Evolutionary conservation across 2,113 vertebrate genomes (phyloP).

Genomic region (Philantomba maxwellii): DNA sequence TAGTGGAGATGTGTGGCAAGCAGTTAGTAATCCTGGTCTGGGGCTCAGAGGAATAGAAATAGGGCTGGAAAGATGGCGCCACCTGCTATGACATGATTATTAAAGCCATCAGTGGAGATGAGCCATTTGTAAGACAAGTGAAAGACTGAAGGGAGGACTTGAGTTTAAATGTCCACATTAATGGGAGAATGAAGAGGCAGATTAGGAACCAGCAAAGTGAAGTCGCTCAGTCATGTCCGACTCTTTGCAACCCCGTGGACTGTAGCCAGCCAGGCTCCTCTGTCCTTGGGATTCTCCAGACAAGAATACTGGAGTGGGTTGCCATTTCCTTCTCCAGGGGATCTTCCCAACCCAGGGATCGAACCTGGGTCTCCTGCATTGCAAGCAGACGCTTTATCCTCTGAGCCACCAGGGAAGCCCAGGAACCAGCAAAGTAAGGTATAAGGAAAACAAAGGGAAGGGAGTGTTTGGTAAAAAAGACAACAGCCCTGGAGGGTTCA

Average conservation of each 20-base stretch:
- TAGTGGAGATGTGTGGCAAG: background rate
- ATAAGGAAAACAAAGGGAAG: background rate
- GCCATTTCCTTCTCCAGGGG: too few relatives aligned
- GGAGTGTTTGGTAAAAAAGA: background rate
- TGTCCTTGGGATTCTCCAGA: too few relatives aligned
- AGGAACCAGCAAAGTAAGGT: background rate
- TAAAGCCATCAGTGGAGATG: background rate
- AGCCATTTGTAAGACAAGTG: background rate
- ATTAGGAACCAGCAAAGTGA: background rate
- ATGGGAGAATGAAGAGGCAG: background rate
- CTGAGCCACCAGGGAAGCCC: too few relatives aligned
- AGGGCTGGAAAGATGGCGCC: background rate
- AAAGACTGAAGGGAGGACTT: background rate
- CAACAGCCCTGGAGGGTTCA: background rate
- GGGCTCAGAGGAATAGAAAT: background rate
- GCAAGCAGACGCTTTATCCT: too few relatives aligned
- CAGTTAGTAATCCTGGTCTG: background rate
- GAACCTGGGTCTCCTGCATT: too few relatives aligned
- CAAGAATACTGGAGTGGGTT: too few relatives aligned
- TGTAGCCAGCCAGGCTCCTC: too few relatives aligned
- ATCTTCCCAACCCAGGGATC: too few relatives aligned
- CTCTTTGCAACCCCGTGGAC: too few relatives aligned
- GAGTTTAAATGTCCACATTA: background rate
- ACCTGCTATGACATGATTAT: background rate
- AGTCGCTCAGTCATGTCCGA: too few relatives aligned